A percentile compares a stretch with the other conserved stretches of the same genome.
Conservation (phyloP, 2,113 vertebrate species). For the Phycodurus eques region DNA sequence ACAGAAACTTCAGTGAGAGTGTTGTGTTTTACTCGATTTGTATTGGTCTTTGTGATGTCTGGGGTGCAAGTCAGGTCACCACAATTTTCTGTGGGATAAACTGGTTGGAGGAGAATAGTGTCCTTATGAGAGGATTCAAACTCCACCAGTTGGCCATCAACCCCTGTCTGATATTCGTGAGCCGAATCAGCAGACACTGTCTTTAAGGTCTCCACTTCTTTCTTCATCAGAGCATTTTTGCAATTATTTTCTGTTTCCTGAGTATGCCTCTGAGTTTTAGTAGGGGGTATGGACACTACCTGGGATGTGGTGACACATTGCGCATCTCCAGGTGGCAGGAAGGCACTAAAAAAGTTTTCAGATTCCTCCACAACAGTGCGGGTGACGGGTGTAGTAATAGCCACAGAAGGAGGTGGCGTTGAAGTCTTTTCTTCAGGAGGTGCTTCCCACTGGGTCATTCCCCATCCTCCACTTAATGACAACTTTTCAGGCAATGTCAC, state of each 20-base stretch:
- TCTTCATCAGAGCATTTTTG: conserved; percentile 21
- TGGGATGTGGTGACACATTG: conserved; percentile 74
- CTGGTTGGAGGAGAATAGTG: conserved; percentile 46
- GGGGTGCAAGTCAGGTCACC: conserved; percentile 27
- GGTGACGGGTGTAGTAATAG: conserved; percentile 95
- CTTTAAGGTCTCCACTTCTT: conserved; percentile 34
- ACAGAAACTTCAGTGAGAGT: conserved; percentile 2
- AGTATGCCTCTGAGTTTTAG: conserved; percentile 81
- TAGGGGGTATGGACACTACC: conserved; percentile 91
- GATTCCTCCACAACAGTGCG: conserved; percentile 93
- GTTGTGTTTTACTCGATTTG: conserved; percentile 25
- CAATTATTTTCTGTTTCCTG: conserved; percentile 76
- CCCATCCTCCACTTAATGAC: conserved; percentile 87
- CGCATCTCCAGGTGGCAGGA: conserved; percentile 79
- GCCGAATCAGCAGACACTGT: conserved; percentile 29
- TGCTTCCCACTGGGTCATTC: conserved; percentile 87
- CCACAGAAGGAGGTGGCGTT: conserved; percentile 76
- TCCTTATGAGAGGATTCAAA: conserved; percentile 30
- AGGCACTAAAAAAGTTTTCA: conserved; percentile 95
- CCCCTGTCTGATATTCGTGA: conserved; percentile 37
- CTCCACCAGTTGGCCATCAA: conserved; percentile 35
- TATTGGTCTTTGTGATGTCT: conserved; percentile 17
- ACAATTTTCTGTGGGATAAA: conserved; percentile 31
- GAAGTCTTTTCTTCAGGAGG: conserved; percentile 72
- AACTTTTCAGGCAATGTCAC: conserved; percentile 71